These are phyloP conservation scores for Temnothorax ravouxi DNA, from an alignment of 2,888 invertebrate species.

Conservation along the genomic window DNA sequence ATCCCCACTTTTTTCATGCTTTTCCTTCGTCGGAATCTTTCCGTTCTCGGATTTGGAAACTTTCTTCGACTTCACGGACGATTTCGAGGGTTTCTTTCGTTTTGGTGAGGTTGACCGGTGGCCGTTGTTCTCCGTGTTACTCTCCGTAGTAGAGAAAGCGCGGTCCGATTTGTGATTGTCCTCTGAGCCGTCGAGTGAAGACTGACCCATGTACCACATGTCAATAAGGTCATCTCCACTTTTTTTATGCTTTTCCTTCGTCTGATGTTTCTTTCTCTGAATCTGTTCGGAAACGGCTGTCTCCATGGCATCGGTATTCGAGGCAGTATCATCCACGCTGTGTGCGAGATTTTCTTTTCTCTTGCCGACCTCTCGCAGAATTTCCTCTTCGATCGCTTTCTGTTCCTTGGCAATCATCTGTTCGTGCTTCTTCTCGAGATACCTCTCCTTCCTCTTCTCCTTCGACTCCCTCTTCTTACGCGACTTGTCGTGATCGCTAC, in stretches of 20 bases:
- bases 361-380: constrained; percentile 83
- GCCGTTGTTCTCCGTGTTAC: constrained; percentile 28
- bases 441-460: constrained; percentile 84
- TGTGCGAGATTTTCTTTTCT: constrained; percentile 75
- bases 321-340: constrained; percentile 29
- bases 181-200: constrained; percentile 46
- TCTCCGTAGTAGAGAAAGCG: constrained; percentile 44
- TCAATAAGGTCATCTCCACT: constrained; percentile 54
- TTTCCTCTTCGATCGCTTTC: constrained; percentile 85
- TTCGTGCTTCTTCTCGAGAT: constrained; percentile 85
- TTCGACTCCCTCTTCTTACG: constrained; percentile 82
- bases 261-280: constrained; percentile 66
- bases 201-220: constrained; percentile 23
- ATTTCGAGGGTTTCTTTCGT: constrained; percentile 72
- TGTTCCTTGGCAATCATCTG: constrained; percentile 85
- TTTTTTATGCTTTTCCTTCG: constrained; percentile 69
- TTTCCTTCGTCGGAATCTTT: constrained; percentile 55
- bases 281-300: constrained; percentile 52
- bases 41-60: constrained; percentile 51
- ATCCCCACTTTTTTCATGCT: constrained; percentile 26
- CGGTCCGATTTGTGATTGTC: constrained; percentile 57
- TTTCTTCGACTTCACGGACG: constrained; percentile 70
- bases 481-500: constrained; percentile 72
- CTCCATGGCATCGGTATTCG: constrained; percentile 29
- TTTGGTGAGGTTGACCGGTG: constrained; percentile 61